Conservation (phyloP, 1,140 invertebrate genomes). For the Metopolophium dirhodum region DNA sequence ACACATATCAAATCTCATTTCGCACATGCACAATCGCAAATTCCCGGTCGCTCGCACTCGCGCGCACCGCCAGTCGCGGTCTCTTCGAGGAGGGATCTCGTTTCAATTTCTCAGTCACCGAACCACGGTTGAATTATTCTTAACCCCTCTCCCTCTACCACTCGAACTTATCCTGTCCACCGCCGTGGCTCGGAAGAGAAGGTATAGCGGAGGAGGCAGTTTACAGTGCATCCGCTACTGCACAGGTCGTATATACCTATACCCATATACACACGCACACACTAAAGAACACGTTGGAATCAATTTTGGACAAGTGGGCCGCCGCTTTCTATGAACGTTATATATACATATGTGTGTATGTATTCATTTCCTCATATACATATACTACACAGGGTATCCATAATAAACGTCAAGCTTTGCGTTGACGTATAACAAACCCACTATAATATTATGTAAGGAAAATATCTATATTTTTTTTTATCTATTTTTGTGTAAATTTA, state of each 20-base stretch:
- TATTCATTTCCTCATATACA: neutral
- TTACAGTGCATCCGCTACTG: neutral
- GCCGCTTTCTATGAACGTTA: neutral
- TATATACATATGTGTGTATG: neutral
- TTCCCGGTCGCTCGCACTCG: conserved; percentile 38
- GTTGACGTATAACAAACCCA: neutral
- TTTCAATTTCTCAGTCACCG: conserved; percentile 55
- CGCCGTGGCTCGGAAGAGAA: neutral
- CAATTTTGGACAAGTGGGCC: conserved; percentile 46
- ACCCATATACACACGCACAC: neutral
- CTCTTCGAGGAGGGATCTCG: conserved; percentile 32
- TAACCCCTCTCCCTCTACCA: neutral
- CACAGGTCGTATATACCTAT: neutral
- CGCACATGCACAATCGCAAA: conserved; percentile 55
- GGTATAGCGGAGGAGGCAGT: neutral
- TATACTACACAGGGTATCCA: neutral
- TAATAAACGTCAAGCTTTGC: neutral
- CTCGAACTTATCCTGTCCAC: neutral
- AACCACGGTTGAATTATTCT: conserved; percentile 56
- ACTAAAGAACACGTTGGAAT: conserved; percentile 17
- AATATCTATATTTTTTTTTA: neutral
- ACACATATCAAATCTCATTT: conserved; percentile 57
- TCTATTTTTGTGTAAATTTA: neutral
- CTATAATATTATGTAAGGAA: neutral
- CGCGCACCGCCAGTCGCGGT: neutral